These are phyloP conservation scores for Brachionus manjavacas DNA, from an alignment of 1,140 invertebrate species.

Conservation along the genomic window DNA sequence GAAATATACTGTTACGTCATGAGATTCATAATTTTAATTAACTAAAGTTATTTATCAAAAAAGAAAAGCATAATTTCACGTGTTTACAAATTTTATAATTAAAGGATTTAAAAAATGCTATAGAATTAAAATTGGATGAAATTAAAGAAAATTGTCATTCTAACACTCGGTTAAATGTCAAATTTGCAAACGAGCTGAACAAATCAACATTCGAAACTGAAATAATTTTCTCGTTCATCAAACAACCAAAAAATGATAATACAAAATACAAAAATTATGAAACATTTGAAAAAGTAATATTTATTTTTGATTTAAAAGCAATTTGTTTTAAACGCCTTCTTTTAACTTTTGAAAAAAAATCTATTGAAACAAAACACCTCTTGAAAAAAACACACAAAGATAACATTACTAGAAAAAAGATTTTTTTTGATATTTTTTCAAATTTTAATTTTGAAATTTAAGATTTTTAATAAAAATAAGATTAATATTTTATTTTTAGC, in stretches of 20 bases:
- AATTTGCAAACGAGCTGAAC: background rate
- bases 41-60: background rate
- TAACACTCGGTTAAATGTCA: background rate
- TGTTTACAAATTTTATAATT: background rate
- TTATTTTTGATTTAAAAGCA: background rate
- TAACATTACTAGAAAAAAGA: background rate
- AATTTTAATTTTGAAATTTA: too few relatives aligned
- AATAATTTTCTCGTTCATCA: background rate
- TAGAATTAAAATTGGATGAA: background rate
- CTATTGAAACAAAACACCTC: too few relatives aligned
- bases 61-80: background rate
- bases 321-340: background rate
- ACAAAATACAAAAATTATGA: background rate
- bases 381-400: background rate
- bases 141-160: background rate
- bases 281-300: background rate
- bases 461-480: background rate
- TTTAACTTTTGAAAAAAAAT: background rate
- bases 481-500: slow-evolving; percentile 21
- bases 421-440: too few relatives aligned
- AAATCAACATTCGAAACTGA: background rate
- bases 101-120: background rate
- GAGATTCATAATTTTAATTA: background rate
- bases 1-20: background rate
- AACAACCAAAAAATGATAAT: background rate